A percentile compares a stretch with the other conserved stretches of the same genome.
Evolutionary conservation across 2,113 vertebrate species (phyloP).

Genomic region (Bagarius yarrelli): DNA sequence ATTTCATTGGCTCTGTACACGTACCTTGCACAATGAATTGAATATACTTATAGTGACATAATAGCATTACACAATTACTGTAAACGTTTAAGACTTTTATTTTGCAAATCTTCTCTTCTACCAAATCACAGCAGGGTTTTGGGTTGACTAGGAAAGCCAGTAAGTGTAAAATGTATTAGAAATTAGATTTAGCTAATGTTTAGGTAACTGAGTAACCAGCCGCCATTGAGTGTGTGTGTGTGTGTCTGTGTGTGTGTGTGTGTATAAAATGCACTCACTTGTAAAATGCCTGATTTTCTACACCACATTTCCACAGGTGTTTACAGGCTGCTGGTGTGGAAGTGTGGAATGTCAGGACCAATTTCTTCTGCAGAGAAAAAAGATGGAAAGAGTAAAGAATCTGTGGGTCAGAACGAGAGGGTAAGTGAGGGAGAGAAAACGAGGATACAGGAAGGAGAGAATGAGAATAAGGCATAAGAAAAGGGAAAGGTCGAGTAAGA

Average conservation of each 20-base stretch:
- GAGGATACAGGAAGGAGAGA: slow-evolving; percentile 1
- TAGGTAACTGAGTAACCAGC: slow-evolving; percentile 11
- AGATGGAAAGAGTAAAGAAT: not conserved
- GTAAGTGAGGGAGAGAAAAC: not conserved
- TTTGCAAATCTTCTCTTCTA: not conserved
- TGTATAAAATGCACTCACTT: slow-evolving; percentile 78
- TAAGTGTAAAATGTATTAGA: slow-evolving; percentile 2
- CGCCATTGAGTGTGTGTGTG: slow-evolving; percentile 21
- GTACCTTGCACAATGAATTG: no score
- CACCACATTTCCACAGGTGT: slow-evolving; percentile 97
- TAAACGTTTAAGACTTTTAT: not conserved
- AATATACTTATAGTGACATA: no score
- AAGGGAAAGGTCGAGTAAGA: slow-evolving; percentile 41
- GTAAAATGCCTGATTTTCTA: slow-evolving; percentile 99
- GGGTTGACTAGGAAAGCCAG: not conserved
- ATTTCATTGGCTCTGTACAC: no score
- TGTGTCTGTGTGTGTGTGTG: not conserved
- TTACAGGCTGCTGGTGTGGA: slow-evolving; percentile 98
- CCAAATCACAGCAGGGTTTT: not conserved
- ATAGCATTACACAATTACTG: not conserved
- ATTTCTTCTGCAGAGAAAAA: slow-evolving; percentile 83
- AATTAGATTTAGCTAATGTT: slow-evolving; percentile 16
- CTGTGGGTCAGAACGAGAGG: not conserved
- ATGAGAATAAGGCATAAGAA: slow-evolving; percentile 5
- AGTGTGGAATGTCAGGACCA: slow-evolving; percentile 93